A percentile compares a stretch with the other conserved stretches of the same genome.
Evolutionary conservation across 2,113 vertebrate species (phyloP).

Genomic region (Albula glossodonta): DNA sequence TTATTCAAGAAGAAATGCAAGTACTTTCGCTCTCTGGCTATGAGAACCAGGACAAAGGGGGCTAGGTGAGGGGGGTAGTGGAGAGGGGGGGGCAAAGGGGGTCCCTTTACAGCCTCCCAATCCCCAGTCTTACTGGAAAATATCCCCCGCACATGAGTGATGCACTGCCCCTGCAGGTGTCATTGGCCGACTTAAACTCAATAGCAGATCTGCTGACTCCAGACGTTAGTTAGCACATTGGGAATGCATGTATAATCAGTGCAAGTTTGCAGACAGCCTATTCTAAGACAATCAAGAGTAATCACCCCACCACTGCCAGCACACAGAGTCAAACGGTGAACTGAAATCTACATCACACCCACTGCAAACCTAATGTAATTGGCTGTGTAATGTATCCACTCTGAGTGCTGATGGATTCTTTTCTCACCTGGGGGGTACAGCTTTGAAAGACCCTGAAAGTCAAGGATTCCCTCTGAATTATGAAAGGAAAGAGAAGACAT

Average conservation of each 20-base stretch:
- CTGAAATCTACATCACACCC: background rate
- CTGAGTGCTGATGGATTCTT: background rate
- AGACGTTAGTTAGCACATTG: background rate
- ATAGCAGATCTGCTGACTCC: background rate
- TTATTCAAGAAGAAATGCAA: background rate
- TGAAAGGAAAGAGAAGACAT: background rate
- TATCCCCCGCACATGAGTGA: background rate
- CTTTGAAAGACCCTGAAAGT: background rate
- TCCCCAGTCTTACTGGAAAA: background rate
- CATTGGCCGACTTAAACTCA: background rate
- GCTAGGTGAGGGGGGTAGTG: background rate
- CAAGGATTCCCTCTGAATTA: background rate
- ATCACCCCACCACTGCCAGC: background rate
- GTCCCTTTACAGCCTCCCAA: background rate
- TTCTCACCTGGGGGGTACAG: background rate
- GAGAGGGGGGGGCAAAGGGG: background rate
- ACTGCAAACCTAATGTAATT: background rate
- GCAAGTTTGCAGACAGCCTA: background rate
- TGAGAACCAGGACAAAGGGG: background rate
- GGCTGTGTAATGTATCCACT: background rate
- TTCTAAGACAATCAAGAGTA: background rate
- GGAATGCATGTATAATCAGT: slow-evolving; percentile 3
- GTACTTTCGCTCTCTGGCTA: background rate
- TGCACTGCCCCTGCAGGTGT: background rate
- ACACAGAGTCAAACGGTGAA: background rate